Percentiles rank a stretch among this genome's conserved stretches.
Evolutionary conservation across 53 echinoderm and acorn worm genomes (phyloP).

Genomic region (Astropecten irregularis): DNA sequence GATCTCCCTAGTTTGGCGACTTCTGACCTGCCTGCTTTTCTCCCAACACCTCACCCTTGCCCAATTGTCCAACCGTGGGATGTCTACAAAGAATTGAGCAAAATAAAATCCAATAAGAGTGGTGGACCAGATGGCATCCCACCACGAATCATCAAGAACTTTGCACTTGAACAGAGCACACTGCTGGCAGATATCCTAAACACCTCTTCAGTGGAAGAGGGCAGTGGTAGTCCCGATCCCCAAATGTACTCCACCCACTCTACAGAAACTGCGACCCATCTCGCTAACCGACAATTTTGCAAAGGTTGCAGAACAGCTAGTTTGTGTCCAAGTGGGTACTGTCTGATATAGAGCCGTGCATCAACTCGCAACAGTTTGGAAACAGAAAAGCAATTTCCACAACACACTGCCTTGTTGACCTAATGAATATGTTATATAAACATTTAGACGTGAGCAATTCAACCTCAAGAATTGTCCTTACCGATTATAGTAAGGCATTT

Average conservation of each 20-base stretch:
- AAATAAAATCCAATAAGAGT: background rate
- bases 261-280: constrained; percentile 28
- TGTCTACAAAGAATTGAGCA: background rate
- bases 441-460: background rate
- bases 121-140: constrained; percentile 37
- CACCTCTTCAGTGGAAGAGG: constrained; percentile 20
- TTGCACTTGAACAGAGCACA: constrained; percentile 30
- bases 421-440: constrained; percentile 13
- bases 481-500: constrained; percentile 43
- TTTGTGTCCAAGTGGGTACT: constrained; percentile 30
- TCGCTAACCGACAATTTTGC: constrained; percentile 40
- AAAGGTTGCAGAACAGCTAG: constrained; percentile 40
- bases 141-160: constrained; percentile 9
- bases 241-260: background rate
- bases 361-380: constrained; percentile 31
- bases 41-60: background rate
- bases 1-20: background rate
- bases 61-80: constrained; percentile 37
- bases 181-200: constrained; percentile 25
- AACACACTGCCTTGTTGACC: constrained; percentile 34
- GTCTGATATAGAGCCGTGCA: background rate
- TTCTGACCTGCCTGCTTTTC: constrained; percentile 2
- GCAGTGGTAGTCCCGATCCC: constrained; percentile 12
- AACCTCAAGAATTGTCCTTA: constrained; percentile 19
- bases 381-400: constrained; percentile 32